Conservation (phyloP, 2,888 invertebrate genomes). For the Acholoe squamosa region DNA sequence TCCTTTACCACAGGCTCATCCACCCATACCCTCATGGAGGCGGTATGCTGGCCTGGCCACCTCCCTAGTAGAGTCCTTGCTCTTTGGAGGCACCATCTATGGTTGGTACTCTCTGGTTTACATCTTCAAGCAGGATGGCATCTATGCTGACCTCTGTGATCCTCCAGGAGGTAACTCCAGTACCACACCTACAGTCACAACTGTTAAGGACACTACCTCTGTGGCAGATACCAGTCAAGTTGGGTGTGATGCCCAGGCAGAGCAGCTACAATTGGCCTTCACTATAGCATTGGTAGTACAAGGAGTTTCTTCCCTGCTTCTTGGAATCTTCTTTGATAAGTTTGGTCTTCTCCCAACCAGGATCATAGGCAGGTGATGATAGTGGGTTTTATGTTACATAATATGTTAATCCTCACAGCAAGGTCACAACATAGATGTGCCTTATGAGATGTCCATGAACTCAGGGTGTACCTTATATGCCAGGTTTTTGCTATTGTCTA, state of each 20-base stretch:
- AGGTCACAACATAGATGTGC: too few species aligned
- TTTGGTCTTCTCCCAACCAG: not conserved
- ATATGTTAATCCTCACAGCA: too few species aligned
- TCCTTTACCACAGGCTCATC: not conserved
- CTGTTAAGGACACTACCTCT: not conserved
- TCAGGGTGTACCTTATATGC: too few species aligned
- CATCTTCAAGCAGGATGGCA: not conserved
- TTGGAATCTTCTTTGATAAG: not conserved
- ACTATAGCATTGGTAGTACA: not conserved
- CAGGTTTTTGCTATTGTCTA: too few species aligned
- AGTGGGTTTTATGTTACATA: not conserved
- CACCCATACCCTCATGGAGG: not conserved
- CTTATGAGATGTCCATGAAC: too few species aligned
- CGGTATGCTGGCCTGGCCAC: not conserved
- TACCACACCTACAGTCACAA: not conserved
- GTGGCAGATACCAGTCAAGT: not conserved
- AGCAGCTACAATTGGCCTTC: not conserved
- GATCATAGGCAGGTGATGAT: not conserved
- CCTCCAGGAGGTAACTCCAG: not conserved
- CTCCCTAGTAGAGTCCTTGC: not conserved
- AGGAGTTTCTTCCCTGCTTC: not conserved
- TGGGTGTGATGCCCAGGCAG: not conserved
- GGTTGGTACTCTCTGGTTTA: constrained; percentile 10
- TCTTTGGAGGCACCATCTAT: constrained; percentile 15
- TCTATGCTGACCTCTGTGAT: not conserved